These are phyloP conservation scores for Epizoanthus stellaris DNA, from an alignment of 92 coral and sea anemone genomes.

Conservation along the genomic window DNA sequence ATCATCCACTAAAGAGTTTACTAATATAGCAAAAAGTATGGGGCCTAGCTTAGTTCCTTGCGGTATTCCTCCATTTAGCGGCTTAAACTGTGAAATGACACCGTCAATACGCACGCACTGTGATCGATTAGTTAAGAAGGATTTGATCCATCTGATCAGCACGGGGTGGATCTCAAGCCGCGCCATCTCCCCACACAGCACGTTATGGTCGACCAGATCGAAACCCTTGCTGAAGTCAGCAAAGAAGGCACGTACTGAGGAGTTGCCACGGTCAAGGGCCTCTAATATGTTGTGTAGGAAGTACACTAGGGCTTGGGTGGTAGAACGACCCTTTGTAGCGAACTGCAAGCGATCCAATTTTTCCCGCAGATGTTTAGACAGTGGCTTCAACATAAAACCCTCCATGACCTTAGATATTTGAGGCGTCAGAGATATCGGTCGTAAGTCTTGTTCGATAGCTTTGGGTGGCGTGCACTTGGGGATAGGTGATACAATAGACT, in stretches of 20 bases:
- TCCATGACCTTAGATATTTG: background rate
- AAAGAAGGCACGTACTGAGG: background rate
- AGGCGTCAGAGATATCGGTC: background rate
- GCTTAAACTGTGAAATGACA: background rate
- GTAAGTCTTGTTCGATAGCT: background rate
- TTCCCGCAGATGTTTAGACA: background rate
- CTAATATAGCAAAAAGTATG: constrained; percentile 7
- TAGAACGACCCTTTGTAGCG: background rate
- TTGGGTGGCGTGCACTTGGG: background rate
- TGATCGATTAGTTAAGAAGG: background rate
- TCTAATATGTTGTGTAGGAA: constrained; percentile 35
- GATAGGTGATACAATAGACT: background rate
- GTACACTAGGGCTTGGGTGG: constrained; percentile 40
- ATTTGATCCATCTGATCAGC: background rate
- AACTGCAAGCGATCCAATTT: background rate
- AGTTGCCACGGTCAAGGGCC: constrained; percentile 38
- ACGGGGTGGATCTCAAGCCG: constrained; percentile 6
- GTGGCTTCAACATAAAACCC: background rate
- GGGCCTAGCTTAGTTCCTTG: background rate
- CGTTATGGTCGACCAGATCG: background rate
- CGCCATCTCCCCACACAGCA: background rate
- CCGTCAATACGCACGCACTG: background rate
- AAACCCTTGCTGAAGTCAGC: background rate
- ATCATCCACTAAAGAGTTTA: constrained; percentile 21
- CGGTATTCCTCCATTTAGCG: background rate